Evolutionary conservation across 2,113 vertebrate genomes (phyloP).

Genomic region (Sphyrna mokarran): DNA sequence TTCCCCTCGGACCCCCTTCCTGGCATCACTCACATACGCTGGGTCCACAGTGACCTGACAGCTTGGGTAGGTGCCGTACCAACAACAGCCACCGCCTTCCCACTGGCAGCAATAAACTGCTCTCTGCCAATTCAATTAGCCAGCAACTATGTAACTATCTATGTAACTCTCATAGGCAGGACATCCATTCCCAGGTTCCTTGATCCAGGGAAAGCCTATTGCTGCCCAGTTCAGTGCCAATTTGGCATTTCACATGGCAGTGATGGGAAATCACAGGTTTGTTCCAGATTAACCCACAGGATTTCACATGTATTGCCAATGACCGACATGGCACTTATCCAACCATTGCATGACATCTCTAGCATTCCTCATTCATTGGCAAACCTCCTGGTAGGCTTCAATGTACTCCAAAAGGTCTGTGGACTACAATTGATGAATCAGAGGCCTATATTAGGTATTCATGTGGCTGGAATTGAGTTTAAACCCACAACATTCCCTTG

Average conservation of each 20-base stretch:
- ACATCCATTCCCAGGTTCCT: no score
- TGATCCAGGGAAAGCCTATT: background rate
- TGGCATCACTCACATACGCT: no score
- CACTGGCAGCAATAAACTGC: background rate
- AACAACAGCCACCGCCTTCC: background rate
- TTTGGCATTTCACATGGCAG: background rate
- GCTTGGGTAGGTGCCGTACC: background rate
- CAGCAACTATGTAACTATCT: no score
- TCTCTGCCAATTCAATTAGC: background rate
- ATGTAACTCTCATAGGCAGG: background rate
- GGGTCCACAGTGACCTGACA: no score
- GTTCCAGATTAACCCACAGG: background rate
- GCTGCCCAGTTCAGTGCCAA: background rate
- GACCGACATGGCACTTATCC: background rate
- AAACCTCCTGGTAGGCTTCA: background rate
- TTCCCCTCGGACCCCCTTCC: no score
- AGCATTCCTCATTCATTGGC: background rate
- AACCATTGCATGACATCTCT: background rate
- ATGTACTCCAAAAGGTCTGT: no score
- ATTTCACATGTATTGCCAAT: background rate
- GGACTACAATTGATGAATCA: background rate
- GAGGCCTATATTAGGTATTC: background rate
- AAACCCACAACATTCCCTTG: background rate
- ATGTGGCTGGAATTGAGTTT: background rate
- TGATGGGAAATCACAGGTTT: background rate